Conservation (phyloP, 2,113 vertebrate species). For the Colaptes auratus region DNA sequence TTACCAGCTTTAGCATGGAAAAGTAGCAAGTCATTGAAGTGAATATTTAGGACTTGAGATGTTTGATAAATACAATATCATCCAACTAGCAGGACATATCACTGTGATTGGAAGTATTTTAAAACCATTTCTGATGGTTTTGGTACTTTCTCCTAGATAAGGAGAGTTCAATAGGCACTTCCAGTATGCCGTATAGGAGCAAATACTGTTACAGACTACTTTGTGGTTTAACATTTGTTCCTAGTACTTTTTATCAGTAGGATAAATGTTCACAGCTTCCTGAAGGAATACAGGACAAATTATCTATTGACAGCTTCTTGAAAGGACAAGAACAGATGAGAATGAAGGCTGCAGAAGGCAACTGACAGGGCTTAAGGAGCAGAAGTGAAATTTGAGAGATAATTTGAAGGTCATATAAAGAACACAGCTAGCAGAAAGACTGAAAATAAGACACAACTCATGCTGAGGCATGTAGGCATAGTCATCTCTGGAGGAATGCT, state of each 20-base stretch:
- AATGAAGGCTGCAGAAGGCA: not conserved
- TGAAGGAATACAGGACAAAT: not conserved
- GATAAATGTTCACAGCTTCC: not conserved
- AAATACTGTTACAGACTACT: not conserved
- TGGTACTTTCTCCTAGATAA: not conserved
- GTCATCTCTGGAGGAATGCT: not conserved
- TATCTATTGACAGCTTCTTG: not conserved
- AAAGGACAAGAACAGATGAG: not conserved
- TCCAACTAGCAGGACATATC: not conserved
- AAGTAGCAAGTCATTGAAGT: not conserved
- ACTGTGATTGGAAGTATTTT: not conserved
- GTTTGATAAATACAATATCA: not conserved
- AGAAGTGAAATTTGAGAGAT: not conserved
- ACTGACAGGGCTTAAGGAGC: not conserved
- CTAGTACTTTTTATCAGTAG: not conserved
- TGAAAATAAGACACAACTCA: not conserved
- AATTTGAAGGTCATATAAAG: not conserved
- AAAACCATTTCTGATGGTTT: not conserved
- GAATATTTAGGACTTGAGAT: not conserved
- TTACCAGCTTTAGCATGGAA: not conserved
- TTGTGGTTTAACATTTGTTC: not conserved
- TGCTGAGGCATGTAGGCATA: not conserved
- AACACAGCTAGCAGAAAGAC: fast-evolving
- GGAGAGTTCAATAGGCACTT: not conserved
- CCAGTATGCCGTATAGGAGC: not conserved